Conservation (phyloP, 1,140 invertebrate genomes). For the Triops longicaudatus region DNA sequence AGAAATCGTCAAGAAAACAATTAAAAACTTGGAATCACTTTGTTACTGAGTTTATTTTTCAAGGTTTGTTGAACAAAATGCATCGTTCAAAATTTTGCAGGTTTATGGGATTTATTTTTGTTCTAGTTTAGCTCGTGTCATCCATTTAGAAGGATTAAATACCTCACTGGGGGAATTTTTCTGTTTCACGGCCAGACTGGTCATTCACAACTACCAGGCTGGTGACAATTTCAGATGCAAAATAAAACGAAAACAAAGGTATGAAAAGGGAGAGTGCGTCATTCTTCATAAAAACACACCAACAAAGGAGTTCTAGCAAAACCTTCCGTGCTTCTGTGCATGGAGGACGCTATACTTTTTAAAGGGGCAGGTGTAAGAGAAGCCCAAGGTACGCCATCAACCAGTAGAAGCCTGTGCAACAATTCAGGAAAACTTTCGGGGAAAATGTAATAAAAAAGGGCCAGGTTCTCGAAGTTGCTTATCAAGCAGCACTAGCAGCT, state of each 20-base stretch:
- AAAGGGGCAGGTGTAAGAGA: background rate
- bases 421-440: conserved; percentile 4
- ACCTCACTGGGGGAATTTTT: background rate
- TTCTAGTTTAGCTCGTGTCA: background rate
- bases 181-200: background rate
- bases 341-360: conserved; percentile 6
- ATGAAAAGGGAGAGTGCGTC: too few species aligned
- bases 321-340: background rate
- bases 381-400: background rate
- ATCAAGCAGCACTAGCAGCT: conserved; percentile 5
- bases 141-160: background rate
- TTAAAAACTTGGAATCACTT: too few species aligned
- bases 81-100: background rate
- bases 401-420: background rate
- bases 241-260: background rate
- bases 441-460: background rate
- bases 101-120: background rate
- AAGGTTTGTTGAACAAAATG: background rate
- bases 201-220: background rate
- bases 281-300: background rate
- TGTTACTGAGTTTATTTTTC: too few species aligned
- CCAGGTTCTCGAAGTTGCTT: background rate
- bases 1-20: too few species aligned
- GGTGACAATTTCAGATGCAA: background rate
- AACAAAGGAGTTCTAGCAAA: background rate